A percentile compares a stretch with the other conserved stretches of the same genome.
Conservation (phyloP, 2,797 vertebrate species). For the Microchirus variegatus region DNA sequence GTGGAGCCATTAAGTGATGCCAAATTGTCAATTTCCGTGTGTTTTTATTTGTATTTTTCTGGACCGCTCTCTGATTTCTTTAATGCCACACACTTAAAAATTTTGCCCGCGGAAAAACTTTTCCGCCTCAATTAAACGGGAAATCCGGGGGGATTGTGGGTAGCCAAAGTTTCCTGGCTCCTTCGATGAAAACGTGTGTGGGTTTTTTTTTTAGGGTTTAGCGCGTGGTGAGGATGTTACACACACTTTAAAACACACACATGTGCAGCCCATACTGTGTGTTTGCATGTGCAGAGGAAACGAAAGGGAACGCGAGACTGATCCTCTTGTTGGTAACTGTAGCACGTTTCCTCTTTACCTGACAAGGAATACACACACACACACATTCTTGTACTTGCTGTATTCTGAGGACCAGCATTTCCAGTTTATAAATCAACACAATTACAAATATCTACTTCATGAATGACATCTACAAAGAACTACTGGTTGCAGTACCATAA, state of each 20-base stretch:
- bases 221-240: background rate
- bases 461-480: too few relatives aligned
- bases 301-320: conserved; percentile 18
- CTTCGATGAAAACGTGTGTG: conserved; percentile 14
- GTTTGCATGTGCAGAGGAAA: conserved; percentile 7
- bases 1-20: conserved; percentile 21
- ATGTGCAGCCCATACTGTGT: background rate
- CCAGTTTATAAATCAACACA: too few relatives aligned
- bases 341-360: conserved; percentile 2
- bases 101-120: background rate
- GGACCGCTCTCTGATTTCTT: background rate
- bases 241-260: conserved; percentile 19
- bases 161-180: conserved; percentile 29
- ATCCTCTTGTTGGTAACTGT: conserved; percentile 17
- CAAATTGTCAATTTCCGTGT: conserved; percentile 14
- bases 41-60: background rate
- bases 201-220: conserved; percentile 14
- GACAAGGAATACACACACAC: background rate
- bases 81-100: background rate
- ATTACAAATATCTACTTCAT: too few relatives aligned
- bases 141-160: conserved; percentile 28
- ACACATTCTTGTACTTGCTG: too few relatives aligned
- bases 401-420: too few relatives aligned
- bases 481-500: too few relatives aligned
- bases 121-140: conserved; percentile 2